Percentiles rank a stretch among this genome's conserved stretches.
phyloP scores from a whole-genome alignment of 37 sponge, comb jelly and placozoan genomes.

The Haliclona indistincta region DNA sequence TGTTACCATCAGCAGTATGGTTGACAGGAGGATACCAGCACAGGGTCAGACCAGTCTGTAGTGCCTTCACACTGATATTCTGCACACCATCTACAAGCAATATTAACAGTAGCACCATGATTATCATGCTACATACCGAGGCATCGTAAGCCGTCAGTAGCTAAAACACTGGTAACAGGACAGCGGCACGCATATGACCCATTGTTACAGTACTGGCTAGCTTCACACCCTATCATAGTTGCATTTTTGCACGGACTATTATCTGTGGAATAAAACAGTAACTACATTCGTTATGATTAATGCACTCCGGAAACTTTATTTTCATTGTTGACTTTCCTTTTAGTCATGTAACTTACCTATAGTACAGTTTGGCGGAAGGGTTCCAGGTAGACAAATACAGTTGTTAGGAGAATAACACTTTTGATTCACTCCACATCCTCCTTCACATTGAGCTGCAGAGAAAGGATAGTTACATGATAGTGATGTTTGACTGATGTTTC shows the following conservation, averaged over 20 bases:
- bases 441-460: not conserved
- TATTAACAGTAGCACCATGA: not conserved
- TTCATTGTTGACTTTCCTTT: too few species aligned
- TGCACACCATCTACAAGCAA: not conserved
- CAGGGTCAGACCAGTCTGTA: not conserved
- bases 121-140: not conserved
- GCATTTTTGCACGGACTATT: not conserved
- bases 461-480: too few species aligned
- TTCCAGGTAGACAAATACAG: not conserved
- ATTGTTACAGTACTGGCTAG: not conserved
- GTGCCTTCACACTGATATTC: not conserved
- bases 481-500: too few species aligned
- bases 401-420: not conserved
- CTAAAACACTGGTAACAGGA: not conserved
- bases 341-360: conserved; percentile 1
- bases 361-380: not conserved
- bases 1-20: not conserved
- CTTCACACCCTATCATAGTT: not conserved
- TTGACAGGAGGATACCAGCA: not conserved
- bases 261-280: not conserved
- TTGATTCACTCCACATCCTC: not conserved
- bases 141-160: not conserved
- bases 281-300: not conserved
- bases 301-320: too few species aligned
- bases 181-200: not conserved